Percentiles rank a stretch among this genome's conserved stretches.
Evolutionary conservation across 2,797 vertebrate genomes (phyloP).

Genomic region (Enteromius trimaculatus): DNA sequence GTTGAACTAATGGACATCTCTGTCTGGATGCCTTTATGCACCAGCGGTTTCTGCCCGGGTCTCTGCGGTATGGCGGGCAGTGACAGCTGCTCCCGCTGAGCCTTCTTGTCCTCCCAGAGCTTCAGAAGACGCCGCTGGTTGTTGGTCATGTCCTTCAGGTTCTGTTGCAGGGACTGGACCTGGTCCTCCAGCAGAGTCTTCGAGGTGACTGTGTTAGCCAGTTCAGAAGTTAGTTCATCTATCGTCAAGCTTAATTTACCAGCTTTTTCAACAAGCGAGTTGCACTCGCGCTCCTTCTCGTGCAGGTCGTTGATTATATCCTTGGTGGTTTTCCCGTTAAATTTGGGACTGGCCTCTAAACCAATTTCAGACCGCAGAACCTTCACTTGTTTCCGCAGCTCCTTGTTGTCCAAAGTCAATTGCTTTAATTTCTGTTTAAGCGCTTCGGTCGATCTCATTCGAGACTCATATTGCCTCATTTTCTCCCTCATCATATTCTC

Average conservation of each 20-base stretch:
- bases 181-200: slow-evolving; percentile 81
- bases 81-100: slow-evolving; percentile 74
- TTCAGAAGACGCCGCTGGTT: slow-evolving; percentile 81
- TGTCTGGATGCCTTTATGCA: slow-evolving; percentile 75
- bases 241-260: slow-evolving; percentile 76
- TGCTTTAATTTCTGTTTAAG: slow-evolving; percentile 80
- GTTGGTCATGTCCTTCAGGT: slow-evolving; percentile 84
- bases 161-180: slow-evolving; percentile 78
- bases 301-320: slow-evolving; percentile 80
- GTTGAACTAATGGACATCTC: slow-evolving; percentile 76
- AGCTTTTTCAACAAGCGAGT: slow-evolving; percentile 74
- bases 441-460: slow-evolving; percentile 75
- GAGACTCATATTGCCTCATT: slow-evolving; percentile 74
- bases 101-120: slow-evolving; percentile 83
- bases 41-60: slow-evolving; percentile 64
- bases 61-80: slow-evolving; percentile 76
- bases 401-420: slow-evolving; percentile 77
- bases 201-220: slow-evolving; percentile 78
- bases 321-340: slow-evolving; percentile 80
- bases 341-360: slow-evolving; percentile 77
- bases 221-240: slow-evolving; percentile 76
- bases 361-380: slow-evolving; percentile 78
- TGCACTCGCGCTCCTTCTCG: slow-evolving; percentile 78
- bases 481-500: slow-evolving; percentile 78
- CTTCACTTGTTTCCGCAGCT: slow-evolving; percentile 79